Evolutionary conservation across 2,113 vertebrate genomes (phyloP).

Genomic region (Sceloporus tristichus): DNA sequence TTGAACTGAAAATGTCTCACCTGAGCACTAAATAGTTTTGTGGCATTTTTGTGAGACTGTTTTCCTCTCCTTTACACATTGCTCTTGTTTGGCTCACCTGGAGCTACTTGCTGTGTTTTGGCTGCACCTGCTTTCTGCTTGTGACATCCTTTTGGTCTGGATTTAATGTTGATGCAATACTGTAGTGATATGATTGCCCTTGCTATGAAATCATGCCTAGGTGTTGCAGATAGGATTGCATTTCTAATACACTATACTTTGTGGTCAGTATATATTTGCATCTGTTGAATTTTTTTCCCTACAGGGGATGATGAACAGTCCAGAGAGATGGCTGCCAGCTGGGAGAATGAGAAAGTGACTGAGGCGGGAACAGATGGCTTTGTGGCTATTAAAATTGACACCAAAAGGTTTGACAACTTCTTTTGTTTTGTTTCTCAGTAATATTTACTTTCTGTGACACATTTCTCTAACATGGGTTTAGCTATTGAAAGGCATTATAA

Average conservation of each 20-base stretch:
- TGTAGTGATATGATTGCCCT: no score
- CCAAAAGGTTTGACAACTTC: conserved; percentile 84
- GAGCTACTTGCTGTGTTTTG: not conserved
- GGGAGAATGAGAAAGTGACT: conserved; percentile 88
- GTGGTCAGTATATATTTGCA: not conserved
- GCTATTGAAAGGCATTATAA: not conserved
- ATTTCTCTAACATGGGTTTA: not conserved
- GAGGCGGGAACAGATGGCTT: conserved; percentile 86
- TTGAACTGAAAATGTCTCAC: not conserved
- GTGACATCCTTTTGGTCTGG: not conserved
- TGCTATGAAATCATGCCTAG: not conserved
- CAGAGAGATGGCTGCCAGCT: conserved; percentile 89
- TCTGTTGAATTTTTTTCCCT: conserved; percentile 30
- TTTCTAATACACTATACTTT: not conserved
- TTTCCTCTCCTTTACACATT: not conserved
- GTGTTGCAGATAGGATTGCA: not conserved
- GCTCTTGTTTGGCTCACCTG: not conserved
- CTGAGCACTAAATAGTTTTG: not conserved
- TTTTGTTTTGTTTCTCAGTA: conserved; percentile 22
- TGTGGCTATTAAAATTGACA: conserved; percentile 94
- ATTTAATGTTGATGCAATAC: not conserved
- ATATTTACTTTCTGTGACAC: not conserved
- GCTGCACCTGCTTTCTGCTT: not conserved
- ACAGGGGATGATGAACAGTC: conserved; percentile 95
- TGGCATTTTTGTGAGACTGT: not conserved